These are phyloP conservation scores for Diaphora mendica DNA, from an alignment of 2,888 invertebrate genomes.

Conservation along the genomic window DNA sequence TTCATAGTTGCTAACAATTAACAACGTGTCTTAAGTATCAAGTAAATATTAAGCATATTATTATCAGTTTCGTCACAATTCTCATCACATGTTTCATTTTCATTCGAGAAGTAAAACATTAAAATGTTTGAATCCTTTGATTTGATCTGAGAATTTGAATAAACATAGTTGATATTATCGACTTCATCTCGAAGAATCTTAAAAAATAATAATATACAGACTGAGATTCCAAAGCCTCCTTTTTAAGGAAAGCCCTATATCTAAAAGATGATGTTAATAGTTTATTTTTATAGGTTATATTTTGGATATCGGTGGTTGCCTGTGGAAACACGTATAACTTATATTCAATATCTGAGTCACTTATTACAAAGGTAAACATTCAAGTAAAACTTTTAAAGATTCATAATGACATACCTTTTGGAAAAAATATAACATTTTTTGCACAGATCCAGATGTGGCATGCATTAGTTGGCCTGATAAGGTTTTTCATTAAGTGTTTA, in stretches of 20 bases:
- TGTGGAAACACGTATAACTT: not conserved
- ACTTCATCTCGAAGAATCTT: too few relatives aligned
- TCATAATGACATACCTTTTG: not conserved
- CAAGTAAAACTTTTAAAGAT: not conserved
- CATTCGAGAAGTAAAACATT: too few relatives aligned
- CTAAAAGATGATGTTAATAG: not conserved
- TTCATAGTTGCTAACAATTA: slow-evolving; percentile 18
- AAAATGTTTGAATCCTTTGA: too few relatives aligned
- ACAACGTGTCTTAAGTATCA: slow-evolving; percentile 5
- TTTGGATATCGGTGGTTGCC: not conserved
- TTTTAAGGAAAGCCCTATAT: not conserved
- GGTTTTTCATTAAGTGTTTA: not conserved
- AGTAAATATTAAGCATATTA: not conserved
- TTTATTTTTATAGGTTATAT: not conserved
- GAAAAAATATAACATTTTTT: not conserved
- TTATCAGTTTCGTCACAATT: too few relatives aligned
- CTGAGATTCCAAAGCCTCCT: too few relatives aligned
- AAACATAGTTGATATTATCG: too few relatives aligned
- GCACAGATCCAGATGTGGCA: not conserved
- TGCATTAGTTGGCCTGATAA: not conserved
- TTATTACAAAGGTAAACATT: not conserved
- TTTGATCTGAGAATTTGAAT: too few relatives aligned
- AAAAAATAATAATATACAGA: too few relatives aligned
- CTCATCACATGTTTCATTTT: too few relatives aligned
- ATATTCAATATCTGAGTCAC: not conserved